Conservation (phyloP, 2,113 vertebrate species). For the Mus musculus region GRCm39 chr10:83479001-83479500, state of each 20-base stretch:
- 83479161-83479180: not conserved
- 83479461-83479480: too few relatives aligned
- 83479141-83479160: conserved; percentile 3
- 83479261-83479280: not conserved
- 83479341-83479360: not conserved
- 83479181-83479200: not conserved
- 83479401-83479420: not conserved
- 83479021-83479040: not conserved
- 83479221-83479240: not conserved
- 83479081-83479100: not conserved
- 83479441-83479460: not conserved
- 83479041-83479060: not conserved
- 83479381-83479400: not conserved
- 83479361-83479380: not conserved
- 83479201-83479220: not conserved
- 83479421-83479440: not conserved
- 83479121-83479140: not conserved
- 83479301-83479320: not conserved
- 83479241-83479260: not conserved
- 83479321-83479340: conserved; percentile 30
- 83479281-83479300: not conserved
- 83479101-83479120: conserved; percentile 7
- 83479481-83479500: not conserved
- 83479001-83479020: not conserved
- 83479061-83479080: not conserved